These are phyloP conservation scores for Sebastes steindachneri DNA, from an alignment of 2,797 vertebrate species.

Conservation along the genomic window DNA sequence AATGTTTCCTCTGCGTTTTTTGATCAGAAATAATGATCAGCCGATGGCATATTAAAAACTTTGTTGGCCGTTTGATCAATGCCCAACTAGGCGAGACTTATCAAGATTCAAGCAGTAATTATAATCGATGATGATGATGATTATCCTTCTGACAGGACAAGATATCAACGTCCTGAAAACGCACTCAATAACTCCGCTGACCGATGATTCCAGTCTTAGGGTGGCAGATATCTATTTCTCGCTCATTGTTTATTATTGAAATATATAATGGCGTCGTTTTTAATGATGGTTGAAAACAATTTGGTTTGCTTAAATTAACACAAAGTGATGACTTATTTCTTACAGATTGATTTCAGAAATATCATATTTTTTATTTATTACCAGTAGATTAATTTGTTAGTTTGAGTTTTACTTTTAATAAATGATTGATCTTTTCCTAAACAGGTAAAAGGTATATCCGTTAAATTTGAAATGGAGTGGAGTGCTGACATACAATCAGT, in stretches of 20 bases:
- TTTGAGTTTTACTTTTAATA: neutral
- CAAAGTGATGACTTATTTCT: neutral
- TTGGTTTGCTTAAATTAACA: neutral
- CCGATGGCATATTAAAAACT: neutral
- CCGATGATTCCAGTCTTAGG: neutral
- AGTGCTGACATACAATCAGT: neutral
- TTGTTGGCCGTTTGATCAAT: neutral
- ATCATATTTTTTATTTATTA: neutral
- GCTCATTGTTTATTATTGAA: neutral
- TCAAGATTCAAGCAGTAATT: neutral
- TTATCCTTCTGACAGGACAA: neutral
- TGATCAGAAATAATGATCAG: neutral
- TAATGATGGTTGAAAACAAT: neutral
- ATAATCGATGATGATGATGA: neutral
- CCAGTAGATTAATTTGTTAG: neutral
- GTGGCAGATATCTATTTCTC: neutral
- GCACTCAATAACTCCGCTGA: neutral
- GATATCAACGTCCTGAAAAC: neutral
- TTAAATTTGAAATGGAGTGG: neutral
- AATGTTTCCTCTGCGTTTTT: neutral
- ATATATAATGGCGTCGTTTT: neutral
- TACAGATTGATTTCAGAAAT: neutral
- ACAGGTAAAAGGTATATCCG: neutral
- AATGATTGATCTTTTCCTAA: neutral
- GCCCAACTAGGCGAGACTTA: neutral